phyloP scores from a whole-genome alignment of 2,888 invertebrate genomes.

The Hipparchia sbordonii region DNA sequence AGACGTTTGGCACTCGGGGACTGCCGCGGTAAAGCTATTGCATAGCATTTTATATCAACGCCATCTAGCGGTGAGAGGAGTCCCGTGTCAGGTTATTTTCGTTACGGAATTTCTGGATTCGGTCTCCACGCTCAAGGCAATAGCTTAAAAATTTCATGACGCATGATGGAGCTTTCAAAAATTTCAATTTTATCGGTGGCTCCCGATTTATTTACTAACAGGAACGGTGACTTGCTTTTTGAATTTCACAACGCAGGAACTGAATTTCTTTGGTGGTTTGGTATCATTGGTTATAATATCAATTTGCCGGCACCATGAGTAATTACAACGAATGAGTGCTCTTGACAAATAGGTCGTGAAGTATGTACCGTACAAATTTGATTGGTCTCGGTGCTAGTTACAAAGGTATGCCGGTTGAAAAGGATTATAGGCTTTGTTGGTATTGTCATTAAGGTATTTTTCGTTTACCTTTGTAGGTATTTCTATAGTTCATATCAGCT shows the following conservation, averaged over 20 bases:
- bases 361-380: conserved; percentile 73
- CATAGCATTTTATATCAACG: too few species aligned
- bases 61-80: too few species aligned
- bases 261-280: not conserved
- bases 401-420: conserved; percentile 31
- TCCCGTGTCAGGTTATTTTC: too few species aligned
- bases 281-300: conserved; percentile 60
- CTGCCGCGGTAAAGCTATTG: too few species aligned
- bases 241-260: not conserved
- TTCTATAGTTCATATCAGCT: not conserved
- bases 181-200: too few species aligned
- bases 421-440: conserved; percentile 12
- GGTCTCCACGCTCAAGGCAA: too few species aligned
- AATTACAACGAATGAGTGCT: conserved; percentile 68
- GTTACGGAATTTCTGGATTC: too few species aligned
- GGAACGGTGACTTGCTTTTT: not conserved
- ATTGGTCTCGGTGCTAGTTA: conserved; percentile 61
- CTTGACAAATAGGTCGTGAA: conserved; percentile 77
- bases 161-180: too few species aligned
- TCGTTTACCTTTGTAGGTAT: not conserved
- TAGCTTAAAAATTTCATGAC: too few species aligned
- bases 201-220: too few species aligned
- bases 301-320: conserved; percentile 74
- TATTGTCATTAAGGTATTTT: not conserved
- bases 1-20: too few species aligned